Percentiles rank a stretch among this genome's conserved stretches.
These are phyloP conservation scores for Argentina silus DNA, from an alignment of 2,797 vertebrate species.

Conservation along the genomic window DNA sequence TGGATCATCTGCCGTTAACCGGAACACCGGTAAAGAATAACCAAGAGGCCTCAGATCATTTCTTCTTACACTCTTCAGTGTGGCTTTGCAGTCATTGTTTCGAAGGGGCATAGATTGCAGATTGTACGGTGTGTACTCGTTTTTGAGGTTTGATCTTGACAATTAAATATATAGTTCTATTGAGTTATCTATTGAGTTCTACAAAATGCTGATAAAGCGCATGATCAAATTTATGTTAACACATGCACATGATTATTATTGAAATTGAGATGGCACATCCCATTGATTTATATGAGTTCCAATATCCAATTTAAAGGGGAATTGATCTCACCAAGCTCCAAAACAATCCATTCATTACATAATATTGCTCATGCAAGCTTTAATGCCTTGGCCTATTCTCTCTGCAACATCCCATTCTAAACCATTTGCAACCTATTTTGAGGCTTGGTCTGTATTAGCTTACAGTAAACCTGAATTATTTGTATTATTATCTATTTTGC, in stretches of 20 bases:
- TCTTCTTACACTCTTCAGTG: too few relatives aligned
- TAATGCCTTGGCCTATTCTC: background rate
- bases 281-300: slow-evolving; percentile 19
- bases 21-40: too few relatives aligned
- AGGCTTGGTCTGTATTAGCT: background rate
- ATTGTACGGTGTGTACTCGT: too few relatives aligned
- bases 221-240: background rate
- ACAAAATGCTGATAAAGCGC: background rate
- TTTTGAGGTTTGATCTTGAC: background rate
- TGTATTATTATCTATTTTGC: too few relatives aligned
- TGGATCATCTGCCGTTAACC: too few relatives aligned
- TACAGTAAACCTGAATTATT: too few relatives aligned
- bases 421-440: background rate
- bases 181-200: background rate
- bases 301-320: background rate
- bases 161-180: background rate
- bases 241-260: background rate
- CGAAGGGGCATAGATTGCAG: too few relatives aligned
- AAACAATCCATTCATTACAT: slow-evolving; percentile 11
- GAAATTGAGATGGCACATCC: slow-evolving; percentile 7
- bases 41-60: too few relatives aligned
- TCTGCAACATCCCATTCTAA: background rate
- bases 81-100: too few relatives aligned
- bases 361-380: background rate
- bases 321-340: slow-evolving; percentile 3